A percentile compares a stretch with the other conserved stretches of the same genome.
These are phyloP conservation scores for Madoqua kirkii DNA, from an alignment of 2,113 vertebrate species.

Conservation along the genomic window DNA sequence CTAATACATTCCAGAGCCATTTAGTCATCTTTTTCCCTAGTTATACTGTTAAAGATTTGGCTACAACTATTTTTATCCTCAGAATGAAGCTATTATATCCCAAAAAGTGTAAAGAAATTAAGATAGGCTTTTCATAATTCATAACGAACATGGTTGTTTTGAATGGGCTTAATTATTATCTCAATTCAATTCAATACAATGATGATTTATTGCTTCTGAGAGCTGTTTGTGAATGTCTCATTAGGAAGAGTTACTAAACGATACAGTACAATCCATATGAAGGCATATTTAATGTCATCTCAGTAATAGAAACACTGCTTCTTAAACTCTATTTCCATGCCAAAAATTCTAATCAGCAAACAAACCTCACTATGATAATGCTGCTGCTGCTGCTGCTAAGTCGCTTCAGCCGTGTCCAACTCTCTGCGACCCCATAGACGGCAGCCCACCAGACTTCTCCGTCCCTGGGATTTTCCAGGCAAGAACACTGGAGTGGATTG, in stretches of 20 bases:
- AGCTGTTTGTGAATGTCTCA: constrained; percentile 28
- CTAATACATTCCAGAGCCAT: constrained; percentile 27
- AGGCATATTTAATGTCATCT: constrained; percentile 37
- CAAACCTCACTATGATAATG: not conserved
- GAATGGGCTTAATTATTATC: constrained; percentile 68
- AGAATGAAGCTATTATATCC: constrained; percentile 35
- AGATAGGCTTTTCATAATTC: constrained; percentile 58
- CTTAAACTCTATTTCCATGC: constrained; percentile 48
- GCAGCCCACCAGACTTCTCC: too few relatives aligned
- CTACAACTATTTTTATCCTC: constrained; percentile 36
- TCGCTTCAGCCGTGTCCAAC: too few relatives aligned
- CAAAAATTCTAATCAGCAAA: constrained; percentile 23
- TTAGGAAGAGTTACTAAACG: constrained; percentile 41
- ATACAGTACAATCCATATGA: not conserved
- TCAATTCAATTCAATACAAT: constrained; percentile 10
- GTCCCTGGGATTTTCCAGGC: too few relatives aligned
- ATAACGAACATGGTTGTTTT: constrained; percentile 29
- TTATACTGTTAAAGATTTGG: constrained; percentile 16
- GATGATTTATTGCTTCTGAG: constrained; percentile 58
- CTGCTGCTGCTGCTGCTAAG: too few relatives aligned
- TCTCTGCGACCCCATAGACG: too few relatives aligned
- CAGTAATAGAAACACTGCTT: constrained; percentile 11
- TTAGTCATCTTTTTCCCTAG: constrained; percentile 54
- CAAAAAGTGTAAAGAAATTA: constrained; percentile 47
- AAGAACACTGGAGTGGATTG: too few relatives aligned